Conservation (phyloP, 1,140 invertebrate species). For the Mya arenaria region DNA sequence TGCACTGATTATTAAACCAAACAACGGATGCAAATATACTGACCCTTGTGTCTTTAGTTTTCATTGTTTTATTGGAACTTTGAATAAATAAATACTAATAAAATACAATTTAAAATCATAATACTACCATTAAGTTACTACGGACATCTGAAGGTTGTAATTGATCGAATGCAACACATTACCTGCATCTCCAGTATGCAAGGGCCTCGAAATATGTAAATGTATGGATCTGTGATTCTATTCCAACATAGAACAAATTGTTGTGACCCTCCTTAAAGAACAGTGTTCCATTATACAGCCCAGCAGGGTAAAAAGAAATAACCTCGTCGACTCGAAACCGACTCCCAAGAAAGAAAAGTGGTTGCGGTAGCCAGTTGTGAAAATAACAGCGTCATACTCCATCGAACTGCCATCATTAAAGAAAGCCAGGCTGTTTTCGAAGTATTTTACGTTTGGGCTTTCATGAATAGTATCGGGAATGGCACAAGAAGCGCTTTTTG, state of each 20-base stretch:
- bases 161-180: too few species aligned
- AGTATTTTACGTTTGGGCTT: conserved; percentile 10
- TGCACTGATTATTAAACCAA: too few species aligned
- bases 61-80: too few species aligned
- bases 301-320: conserved; percentile 8
- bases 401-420: conserved; percentile 42
- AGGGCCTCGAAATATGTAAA: background rate
- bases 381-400: conserved; percentile 39
- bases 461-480: background rate
- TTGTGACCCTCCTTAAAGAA: background rate
- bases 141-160: too few species aligned
- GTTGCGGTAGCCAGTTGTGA: conserved; percentile 43
- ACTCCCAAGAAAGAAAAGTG: conserved; percentile 29
- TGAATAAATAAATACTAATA: too few species aligned
- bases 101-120: too few species aligned
- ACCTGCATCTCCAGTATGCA: background rate
- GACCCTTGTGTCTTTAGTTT: too few species aligned
- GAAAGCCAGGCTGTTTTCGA: background rate
- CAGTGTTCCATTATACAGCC: conserved; percentile 36
- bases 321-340: conserved; percentile 1
- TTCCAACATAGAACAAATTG: conserved; percentile 13
- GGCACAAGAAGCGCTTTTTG: background rate
- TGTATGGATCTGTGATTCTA: background rate
- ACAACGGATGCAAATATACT: too few species aligned
- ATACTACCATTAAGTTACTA: too few species aligned